Conservation (phyloP, 2,113 vertebrate species). For the Murina feae region DNA sequence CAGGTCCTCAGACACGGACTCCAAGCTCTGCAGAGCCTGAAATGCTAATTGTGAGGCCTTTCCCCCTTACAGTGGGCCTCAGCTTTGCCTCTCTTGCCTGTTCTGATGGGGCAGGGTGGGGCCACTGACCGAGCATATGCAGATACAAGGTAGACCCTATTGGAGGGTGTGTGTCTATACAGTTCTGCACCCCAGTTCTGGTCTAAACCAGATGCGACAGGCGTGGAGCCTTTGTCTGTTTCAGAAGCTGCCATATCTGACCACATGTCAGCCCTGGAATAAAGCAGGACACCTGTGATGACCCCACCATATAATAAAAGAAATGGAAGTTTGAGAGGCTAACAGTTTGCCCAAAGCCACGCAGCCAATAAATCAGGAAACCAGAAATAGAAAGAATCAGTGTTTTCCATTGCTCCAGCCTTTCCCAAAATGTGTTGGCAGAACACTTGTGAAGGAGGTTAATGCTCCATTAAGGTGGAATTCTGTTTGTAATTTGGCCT, state of each 20-base stretch:
- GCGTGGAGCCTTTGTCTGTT: neutral
- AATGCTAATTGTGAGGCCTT: neutral
- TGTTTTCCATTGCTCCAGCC: neutral
- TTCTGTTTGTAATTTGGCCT: neutral
- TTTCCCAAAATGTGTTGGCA: neutral
- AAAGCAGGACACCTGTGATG: neutral
- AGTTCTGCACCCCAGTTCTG: neutral
- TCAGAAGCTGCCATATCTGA: neutral
- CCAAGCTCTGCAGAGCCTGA: neutral
- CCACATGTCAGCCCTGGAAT: neutral
- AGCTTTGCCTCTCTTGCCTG: neutral
- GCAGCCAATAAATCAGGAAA: neutral
- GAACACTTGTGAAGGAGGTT: neutral
- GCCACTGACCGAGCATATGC: neutral
- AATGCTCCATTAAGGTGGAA: neutral
- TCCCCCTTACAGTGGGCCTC: neutral
- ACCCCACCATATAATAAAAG: neutral
- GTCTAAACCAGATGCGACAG: neutral
- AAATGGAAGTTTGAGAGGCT: neutral
- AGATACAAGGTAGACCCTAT: neutral
- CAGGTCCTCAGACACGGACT: rapidly evolving
- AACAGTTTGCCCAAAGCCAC: too few relatives aligned
- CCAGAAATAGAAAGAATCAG: neutral
- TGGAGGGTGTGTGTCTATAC: neutral
- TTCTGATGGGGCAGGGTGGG: neutral